Evolutionary conservation across 1,140 invertebrate genomes (phyloP), one percentile per base, ranked within the genome.

Genomic region (Schlechtendalia chinensis): DNA sequence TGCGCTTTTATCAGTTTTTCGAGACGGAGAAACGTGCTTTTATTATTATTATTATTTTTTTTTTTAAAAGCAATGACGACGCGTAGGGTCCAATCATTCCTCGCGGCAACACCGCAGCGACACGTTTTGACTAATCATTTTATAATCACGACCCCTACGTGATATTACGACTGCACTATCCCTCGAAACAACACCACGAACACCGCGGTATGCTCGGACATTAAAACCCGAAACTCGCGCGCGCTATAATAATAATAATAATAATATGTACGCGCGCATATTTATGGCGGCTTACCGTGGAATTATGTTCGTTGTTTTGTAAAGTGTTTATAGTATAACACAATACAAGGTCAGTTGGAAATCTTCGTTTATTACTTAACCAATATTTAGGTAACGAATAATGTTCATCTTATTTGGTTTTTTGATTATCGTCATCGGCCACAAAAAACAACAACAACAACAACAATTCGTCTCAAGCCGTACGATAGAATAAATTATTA

Each of bases 121-220:
- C n/a, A n/a, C n/a, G n/a, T n/a, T 65, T 65, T 65, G 29, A 65
- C 63, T 65, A 65, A 65, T 65, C 32, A 65, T 65, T 65, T 65
- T 65, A 65, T 65, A 65, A 45, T 32, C 63, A 32, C n/a, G 19
- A 65, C 63, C 63, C 63, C 63, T 39, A 22, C 5, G 4, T 45
- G n/a, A n/a, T n/a, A n/a, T n/a, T n/a, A n/a, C n/a, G n/a, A 45
- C 27, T 45, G 12, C n/a, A n/a, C 32, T 45, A 65, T 65, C 32
- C 32, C 19, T 65, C 32, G 63, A 65, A 65, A 65, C 61, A n/a
- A n/a, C n/a, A n/a, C n/a, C n/a, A n/a, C 32, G 32, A 65, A 39
- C 39, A n/a, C n/a, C n/a, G 32, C 17, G n/a, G 32, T 39, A 10
- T 39, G 19, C 39, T 65, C 32, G 14, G 63, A 65, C 63, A 39